Base-by-base conservation (phyloP, 1,140 invertebrate genomes). In the Vollenhovia emeryi region DNA sequence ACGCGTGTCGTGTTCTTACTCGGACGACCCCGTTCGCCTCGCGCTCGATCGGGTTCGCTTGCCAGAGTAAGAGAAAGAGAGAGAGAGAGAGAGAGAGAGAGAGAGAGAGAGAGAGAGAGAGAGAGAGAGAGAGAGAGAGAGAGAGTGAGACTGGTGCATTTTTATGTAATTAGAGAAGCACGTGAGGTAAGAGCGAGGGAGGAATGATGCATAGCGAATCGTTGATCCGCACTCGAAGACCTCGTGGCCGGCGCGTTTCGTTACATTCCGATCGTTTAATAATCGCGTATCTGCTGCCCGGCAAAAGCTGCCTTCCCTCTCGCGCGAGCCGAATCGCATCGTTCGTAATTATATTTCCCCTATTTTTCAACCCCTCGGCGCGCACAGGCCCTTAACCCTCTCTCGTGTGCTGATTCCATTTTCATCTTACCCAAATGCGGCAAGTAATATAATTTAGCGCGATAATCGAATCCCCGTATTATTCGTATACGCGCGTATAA, bases 231-330 rank as follows among this genome's bases (percentile, higher is more conserved):
- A 80, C 76, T 80, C 59, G 66, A 82, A 82, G 78, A 82, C 52
- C 78, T 82, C 78, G 79, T 60, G 78, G 66, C 80, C 43, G 43
- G 43, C 78, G 36, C 78, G 66, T 82, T 82, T 82, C 78, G 45
- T 82, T 82, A 71, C 78, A 52, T 82, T 71, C 78, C 78, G 78
- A 82, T 82, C 78, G 66, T 82, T 82, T 82, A 82, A 82, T 82
- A 82, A 82, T 82, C 75, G 75, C 75, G 59, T 78, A 78, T 78
- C 66, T 15, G 60, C 75, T 40, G 73, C 62, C 27, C 75, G 60
- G 59, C 43, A 30, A 50, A 27, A 66, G 64, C 75, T 50, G 59
- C 57, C 66, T 24, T 40, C 9, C 30, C 45, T 50, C 24, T 36
- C 78, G n/a, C 30, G 66, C 45, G 30, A 55, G n/a, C 64, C 66